Conservation (phyloP, 2,888 invertebrate species). For the Lottia scabra region DNA sequence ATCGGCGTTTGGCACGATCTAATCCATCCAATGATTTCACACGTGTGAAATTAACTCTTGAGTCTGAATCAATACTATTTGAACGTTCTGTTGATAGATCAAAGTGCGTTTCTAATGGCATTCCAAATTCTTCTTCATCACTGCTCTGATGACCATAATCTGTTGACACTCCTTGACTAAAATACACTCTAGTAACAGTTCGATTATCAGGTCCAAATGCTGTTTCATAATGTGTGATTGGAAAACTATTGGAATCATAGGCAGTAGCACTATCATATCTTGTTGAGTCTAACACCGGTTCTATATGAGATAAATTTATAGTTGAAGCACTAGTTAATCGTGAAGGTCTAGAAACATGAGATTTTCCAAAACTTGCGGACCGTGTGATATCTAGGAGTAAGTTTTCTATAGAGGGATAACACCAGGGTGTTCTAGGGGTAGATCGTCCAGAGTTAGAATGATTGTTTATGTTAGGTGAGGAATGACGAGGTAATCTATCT, state of each 20-base stretch:
- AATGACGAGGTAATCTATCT: slow-evolving; percentile 33
- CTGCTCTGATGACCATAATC: slow-evolving; percentile 46
- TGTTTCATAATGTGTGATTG: slow-evolving; percentile 55
- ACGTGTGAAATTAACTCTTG: slow-evolving; percentile 33
- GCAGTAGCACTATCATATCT: slow-evolving; percentile 23
- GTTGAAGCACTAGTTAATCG: slow-evolving; percentile 5
- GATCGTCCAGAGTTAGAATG: slow-evolving; percentile 16
- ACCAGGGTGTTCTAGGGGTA: slow-evolving; percentile 36
- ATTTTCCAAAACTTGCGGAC: slow-evolving; percentile 36
- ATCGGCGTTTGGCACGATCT: neutral
- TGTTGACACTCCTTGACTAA: slow-evolving; percentile 50
- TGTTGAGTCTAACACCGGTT: slow-evolving; percentile 35
- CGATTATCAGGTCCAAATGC: slow-evolving; percentile 61
- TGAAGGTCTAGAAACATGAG: slow-evolving; percentile 26
- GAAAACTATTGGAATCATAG: slow-evolving; percentile 37
- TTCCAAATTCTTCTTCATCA: slow-evolving; percentile 27
- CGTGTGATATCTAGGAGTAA: slow-evolving; percentile 54
- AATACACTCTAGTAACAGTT: slow-evolving; percentile 58
- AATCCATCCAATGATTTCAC: slow-evolving; percentile 24
- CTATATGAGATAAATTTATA: slow-evolving; percentile 36
- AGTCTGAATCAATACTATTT: neutral
- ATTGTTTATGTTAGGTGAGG: slow-evolving; percentile 28
- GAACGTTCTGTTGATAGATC: slow-evolving; percentile 22
- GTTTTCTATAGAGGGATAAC: slow-evolving; percentile 63
- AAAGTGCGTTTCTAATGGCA: slow-evolving; percentile 55